Evolutionary conservation across 2,888 invertebrate genomes (phyloP), one percentile per base, ranked within the genome.

Genomic region (Andricus quercusramuli): DNA sequence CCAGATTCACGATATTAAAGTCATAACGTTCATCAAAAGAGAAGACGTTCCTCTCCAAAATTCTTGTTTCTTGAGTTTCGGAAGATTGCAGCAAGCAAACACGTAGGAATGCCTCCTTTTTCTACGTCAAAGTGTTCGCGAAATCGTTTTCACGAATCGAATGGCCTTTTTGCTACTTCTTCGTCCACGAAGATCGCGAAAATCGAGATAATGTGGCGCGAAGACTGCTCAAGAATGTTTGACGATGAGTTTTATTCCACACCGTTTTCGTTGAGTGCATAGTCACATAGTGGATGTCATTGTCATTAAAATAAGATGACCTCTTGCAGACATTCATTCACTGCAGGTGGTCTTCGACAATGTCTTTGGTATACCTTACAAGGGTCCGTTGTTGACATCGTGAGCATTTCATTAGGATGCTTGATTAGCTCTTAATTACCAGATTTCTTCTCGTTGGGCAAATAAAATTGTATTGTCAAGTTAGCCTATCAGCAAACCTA

Each of bases 341-440:
- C 77, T 74, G 78, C 79, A 84, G 90, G 89, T 90, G 89, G 89
- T 89, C 89, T 85, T 83, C 77, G 81, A 81, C 82, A 77, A 83
- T 89, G 89, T 89, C 89, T 86, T 83, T 78, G 79, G 80, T 83
- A 78, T 83, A 78, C 82, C 65, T 79, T 79, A 82, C 87, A 88
- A 88, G 85, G 85, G 77, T 82, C 79, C 80, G 83, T 84, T 86
- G 85, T 83, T 85, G 84, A 88, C 86, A 85, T 85, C 84, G 83
- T 83, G 79, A 77, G 82, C 83, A 84, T 87, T 90, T 90, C 87
- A 88, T 89, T 88, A 86, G 85, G 80, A 80, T 82, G 84, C 85
- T 79, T 86, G 84, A 88, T 88, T 81, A 82, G 78, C 59, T 41
- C n/a, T 29, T 78, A 9, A 44, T 77, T 44, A 41, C 59, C 3